Conservation (phyloP, 2,113 vertebrate genomes). For the Piliocolobus tephrosceles region DNA sequence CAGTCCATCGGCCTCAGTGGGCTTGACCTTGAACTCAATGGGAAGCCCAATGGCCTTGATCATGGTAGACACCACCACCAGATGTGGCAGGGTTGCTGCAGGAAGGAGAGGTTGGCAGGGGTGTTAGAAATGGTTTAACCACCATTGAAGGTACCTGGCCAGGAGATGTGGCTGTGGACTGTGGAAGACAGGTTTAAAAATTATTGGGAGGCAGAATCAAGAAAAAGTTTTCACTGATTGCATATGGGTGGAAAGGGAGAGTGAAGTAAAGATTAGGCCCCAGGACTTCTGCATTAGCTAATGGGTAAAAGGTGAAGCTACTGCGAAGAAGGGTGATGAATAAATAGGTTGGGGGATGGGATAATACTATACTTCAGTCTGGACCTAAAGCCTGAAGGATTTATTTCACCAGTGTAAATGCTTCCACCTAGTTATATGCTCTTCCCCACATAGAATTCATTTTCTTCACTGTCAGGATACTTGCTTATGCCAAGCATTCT, state of each 20-base stretch:
- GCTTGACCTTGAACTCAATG: neutral
- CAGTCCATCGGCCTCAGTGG: neutral
- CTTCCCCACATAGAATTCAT: neutral
- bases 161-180: neutral
- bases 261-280: neutral
- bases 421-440: neutral
- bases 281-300: neutral
- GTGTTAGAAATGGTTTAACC: neutral
- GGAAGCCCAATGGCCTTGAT: neutral
- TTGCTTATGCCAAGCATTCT: neutral
- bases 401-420: neutral
- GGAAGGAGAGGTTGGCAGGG: neutral
- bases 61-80: no score
- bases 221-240: neutral
- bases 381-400: neutral
- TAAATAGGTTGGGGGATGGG: neutral
- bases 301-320: neutral
- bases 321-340: neutral
- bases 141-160: neutral
- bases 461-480: neutral
- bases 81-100: neutral
- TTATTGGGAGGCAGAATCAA: neutral
- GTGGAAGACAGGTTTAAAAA: neutral
- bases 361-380: neutral
- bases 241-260: neutral